Evolutionary conservation across 2,797 vertebrate genomes (phyloP).

Genomic region (Anomalospiza imberbis): DNA sequence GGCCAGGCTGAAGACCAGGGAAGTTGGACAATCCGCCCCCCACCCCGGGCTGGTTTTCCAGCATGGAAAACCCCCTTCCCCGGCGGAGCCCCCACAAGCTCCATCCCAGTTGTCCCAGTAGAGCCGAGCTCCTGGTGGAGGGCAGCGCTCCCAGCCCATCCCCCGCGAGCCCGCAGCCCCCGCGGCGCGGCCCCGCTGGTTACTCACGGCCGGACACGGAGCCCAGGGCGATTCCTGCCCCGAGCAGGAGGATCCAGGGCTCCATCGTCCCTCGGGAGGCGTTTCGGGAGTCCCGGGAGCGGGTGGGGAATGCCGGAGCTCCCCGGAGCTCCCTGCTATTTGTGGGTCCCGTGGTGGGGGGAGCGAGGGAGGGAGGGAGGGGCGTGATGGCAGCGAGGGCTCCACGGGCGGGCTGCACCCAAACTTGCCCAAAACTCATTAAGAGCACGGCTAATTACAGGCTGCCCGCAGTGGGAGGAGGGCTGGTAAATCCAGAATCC

Average conservation of each 20-base stretch:
- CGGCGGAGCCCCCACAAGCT: neutral
- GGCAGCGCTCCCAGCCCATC: neutral
- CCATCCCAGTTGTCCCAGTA: neutral
- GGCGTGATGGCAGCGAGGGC: neutral
- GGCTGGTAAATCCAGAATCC: conserved; percentile 41
- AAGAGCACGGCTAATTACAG: neutral
- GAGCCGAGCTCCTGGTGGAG: fast-evolving
- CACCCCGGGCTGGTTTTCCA: neutral
- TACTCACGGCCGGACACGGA: conserved; percentile 22
- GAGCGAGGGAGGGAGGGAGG: neutral
- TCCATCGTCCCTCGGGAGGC: neutral
- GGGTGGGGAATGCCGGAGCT: neutral
- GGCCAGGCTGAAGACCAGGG: no score
- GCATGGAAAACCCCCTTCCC: neutral
- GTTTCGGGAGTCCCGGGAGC: no score
- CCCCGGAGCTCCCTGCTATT: neutral
- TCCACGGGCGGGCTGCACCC: neutral
- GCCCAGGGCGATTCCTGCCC: neutral
- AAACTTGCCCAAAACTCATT: neutral
- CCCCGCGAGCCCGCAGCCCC: neutral
- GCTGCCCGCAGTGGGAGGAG: neutral
- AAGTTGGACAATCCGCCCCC: fast-evolving
- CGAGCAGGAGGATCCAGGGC: neutral
- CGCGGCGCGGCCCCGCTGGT: neutral
- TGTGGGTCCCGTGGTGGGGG: neutral